Percentiles rank a stretch among this genome's conserved stretches.
Conservation (phyloP, 2,113 vertebrate species). For the Sisor rabdophorus region DNA sequence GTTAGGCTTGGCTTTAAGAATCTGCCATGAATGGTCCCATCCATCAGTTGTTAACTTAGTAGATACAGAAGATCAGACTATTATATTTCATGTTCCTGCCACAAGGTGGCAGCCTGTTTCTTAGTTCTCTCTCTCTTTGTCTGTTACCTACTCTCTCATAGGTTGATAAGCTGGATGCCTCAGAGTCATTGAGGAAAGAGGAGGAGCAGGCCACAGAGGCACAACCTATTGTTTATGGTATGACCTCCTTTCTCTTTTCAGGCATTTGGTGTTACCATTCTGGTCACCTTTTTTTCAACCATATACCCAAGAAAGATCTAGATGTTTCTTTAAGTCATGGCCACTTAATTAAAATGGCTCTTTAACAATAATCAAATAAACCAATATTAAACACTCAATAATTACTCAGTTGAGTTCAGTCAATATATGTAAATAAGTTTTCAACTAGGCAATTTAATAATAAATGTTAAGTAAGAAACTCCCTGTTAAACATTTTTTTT, state of each 20-base stretch:
- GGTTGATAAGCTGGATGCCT: constrained; percentile 98
- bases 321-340: too few relatives aligned
- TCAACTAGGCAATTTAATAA: too few relatives aligned
- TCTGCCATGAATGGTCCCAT: constrained; percentile 74
- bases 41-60: constrained; percentile 62
- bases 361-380: too few relatives aligned
- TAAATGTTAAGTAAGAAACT: too few relatives aligned
- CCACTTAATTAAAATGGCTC: too few relatives aligned
- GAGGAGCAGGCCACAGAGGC: constrained; percentile 98
- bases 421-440: too few relatives aligned
- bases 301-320: too few relatives aligned
- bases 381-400: too few relatives aligned
- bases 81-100: constrained; percentile 16
- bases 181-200: constrained; percentile 97
- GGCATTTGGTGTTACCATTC: background rate
- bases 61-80: constrained; percentile 20
- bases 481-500: too few relatives aligned
- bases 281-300: too few relatives aligned
- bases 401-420: too few relatives aligned
- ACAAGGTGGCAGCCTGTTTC: background rate
- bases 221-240: constrained; percentile 99
- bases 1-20: constrained; percentile 69
- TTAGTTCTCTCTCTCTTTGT: constrained; percentile 25
- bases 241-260: background rate
- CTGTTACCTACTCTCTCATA: constrained; percentile 55